phyloP scores from a whole-genome alignment of 2,797 vertebrate species.

The Todus mexicanus region DNA sequence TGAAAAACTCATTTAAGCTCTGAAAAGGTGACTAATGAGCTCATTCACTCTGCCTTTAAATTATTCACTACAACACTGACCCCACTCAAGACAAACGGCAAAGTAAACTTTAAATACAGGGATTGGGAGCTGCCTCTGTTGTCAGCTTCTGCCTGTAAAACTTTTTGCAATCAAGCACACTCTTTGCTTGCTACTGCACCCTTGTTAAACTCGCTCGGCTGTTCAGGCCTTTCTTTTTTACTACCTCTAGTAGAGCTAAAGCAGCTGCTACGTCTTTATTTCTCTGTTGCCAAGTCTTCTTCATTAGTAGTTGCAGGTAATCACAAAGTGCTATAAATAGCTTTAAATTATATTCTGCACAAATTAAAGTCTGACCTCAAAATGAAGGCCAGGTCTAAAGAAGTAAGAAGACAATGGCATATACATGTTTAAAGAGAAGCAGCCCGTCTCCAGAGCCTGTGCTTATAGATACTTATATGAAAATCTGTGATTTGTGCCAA shows the following conservation, averaged over 20 bases:
- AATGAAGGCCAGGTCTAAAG: constrained; percentile 58
- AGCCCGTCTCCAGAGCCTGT: neutral
- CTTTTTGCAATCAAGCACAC: constrained; percentile 12
- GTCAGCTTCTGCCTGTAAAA: constrained; percentile 26
- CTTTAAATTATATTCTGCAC: constrained; percentile 68
- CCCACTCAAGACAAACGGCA: constrained; percentile 70
- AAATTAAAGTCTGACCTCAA: constrained; percentile 73
- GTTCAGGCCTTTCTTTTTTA: constrained; percentile 43
- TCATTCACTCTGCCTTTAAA: constrained; percentile 81
- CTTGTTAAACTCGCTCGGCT: constrained; percentile 32
- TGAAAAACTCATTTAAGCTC: constrained; percentile 79
- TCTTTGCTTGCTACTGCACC: neutral
- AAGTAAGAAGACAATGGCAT: constrained; percentile 28
- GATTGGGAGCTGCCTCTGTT: neutral
- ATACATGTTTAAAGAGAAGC: neutral
- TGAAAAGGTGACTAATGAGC: constrained; percentile 85
- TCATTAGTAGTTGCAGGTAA: constrained; percentile 67
- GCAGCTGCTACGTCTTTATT: constrained; percentile 68
- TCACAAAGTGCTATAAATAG: constrained; percentile 65
- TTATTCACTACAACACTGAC: constrained; percentile 79
- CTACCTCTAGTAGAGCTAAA: constrained; percentile 64
- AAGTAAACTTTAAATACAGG: constrained; percentile 79
- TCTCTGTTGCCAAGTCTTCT: constrained; percentile 24
- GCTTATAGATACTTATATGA: neutral
- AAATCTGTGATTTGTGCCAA: neutral